These are phyloP conservation scores for Myotis myotis DNA, from an alignment of 2,797 vertebrate genomes.

Conservation along the genomic window DNA sequence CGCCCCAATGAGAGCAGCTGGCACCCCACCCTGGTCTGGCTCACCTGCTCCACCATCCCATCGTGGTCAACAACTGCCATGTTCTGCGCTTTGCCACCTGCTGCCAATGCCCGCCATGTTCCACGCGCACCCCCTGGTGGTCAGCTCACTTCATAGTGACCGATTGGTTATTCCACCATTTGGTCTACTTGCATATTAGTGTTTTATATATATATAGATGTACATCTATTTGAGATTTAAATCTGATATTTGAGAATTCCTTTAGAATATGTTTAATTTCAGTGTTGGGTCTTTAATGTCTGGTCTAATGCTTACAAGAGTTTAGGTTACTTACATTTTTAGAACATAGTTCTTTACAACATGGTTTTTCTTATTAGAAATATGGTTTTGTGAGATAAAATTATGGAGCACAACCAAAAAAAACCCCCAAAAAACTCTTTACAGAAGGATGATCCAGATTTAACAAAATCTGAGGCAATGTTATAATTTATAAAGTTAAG, in stretches of 20 bases:
- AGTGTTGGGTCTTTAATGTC: not conserved
- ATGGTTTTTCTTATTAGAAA: conserved; percentile 43
- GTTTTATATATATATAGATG: not conserved
- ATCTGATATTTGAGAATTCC: not conserved
- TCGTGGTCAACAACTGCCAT: too few species aligned
- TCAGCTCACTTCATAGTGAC: too few species aligned
- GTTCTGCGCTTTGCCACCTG: too few species aligned
- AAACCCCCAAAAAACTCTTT: not conserved
- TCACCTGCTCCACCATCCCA: too few species aligned
- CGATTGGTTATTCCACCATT: too few species aligned
- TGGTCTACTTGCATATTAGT: too few species aligned
- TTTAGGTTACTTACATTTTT: conserved; percentile 19
- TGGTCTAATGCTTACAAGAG: not conserved
- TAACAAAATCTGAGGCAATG: not conserved
- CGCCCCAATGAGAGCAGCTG: too few species aligned
- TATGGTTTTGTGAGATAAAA: conserved; percentile 34
- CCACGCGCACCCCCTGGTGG: fast-evolving
- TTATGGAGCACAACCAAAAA: not conserved
- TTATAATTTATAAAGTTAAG: conserved; percentile 12
- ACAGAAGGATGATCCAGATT: not conserved
- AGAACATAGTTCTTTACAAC: not conserved
- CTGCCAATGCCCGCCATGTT: too few species aligned
- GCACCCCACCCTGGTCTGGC: too few species aligned
- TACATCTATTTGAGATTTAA: not conserved
- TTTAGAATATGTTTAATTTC: not conserved